Percentiles rank a stretch among this genome's conserved stretches.
These are phyloP conservation scores for Aphidius colemani DNA, from an alignment of 2,888 invertebrate species.

Conservation along the genomic window DNA sequence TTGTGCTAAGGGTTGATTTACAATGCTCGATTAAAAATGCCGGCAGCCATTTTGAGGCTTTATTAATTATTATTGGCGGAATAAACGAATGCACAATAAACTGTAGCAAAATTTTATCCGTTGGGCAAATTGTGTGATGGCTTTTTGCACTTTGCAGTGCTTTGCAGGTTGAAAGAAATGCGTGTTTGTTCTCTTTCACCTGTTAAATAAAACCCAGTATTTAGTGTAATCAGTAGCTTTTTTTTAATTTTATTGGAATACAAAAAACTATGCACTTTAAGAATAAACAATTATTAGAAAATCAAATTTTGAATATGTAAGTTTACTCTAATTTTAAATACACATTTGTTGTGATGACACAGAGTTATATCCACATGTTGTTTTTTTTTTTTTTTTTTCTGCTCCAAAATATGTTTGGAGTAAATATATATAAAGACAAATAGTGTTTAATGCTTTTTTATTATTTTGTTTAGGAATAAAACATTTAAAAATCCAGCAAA, in stretches of 20 bases:
- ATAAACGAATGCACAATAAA: background rate
- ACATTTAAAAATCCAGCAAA: background rate
- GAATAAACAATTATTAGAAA: slow-evolving; percentile 42
- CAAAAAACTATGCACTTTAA: slow-evolving; percentile 39
- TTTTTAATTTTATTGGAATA: background rate
- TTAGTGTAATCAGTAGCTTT: background rate
- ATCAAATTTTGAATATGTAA: slow-evolving; percentile 45
- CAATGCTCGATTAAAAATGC: too few species aligned
- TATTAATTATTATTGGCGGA: too few species aligned
- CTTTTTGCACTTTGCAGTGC: too few species aligned
- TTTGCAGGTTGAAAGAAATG: background rate
- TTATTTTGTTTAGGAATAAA: too few species aligned
- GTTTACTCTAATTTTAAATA: slow-evolving; percentile 31
- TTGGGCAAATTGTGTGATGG: background rate
- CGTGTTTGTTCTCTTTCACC: background rate
- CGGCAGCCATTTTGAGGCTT: too few species aligned
- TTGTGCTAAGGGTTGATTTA: too few species aligned
- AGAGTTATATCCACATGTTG: too few species aligned
- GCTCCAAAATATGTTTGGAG: too few species aligned
- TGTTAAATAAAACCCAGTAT: background rate
- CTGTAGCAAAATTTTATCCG: background rate
- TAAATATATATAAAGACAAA: too few species aligned
- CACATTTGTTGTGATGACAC: slow-evolving; percentile 16
- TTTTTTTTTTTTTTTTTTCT: too few species aligned
- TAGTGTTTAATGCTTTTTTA: too few species aligned